These are phyloP conservation scores for Drosophila nikananu DNA, from an alignment of 1,140 invertebrate species.

Conservation along the genomic window DNA sequence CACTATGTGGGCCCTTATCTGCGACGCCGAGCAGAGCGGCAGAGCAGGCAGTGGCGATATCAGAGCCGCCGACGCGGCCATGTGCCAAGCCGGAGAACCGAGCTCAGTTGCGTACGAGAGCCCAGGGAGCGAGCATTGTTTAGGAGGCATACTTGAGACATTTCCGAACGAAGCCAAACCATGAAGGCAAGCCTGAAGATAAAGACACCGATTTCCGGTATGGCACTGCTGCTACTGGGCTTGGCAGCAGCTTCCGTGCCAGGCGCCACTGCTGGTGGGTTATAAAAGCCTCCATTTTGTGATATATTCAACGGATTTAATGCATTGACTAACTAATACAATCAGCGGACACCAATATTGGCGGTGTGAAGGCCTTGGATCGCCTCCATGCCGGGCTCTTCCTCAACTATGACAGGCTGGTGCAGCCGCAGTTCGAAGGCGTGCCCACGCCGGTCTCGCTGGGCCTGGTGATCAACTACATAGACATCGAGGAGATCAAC, in stretches of 20 bases:
- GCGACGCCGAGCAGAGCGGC: neutral
- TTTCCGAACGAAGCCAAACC: conserved; percentile 7
- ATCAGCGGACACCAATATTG: conserved; percentile 13
- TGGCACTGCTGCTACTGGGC: conserved; percentile 37
- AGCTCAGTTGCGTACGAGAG: conserved; percentile 51
- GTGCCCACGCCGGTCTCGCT: conserved; percentile 87
- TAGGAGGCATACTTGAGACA: neutral
- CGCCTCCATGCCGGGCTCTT: conserved; percentile 87
- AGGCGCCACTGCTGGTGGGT: conserved; percentile 62
- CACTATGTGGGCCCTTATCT: conserved; percentile 27
- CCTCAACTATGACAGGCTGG: conserved; percentile 88
- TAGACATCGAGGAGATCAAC: conserved; percentile 86
- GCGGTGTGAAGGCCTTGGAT: conserved; percentile 87
- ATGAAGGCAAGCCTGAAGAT: conserved; percentile 56
- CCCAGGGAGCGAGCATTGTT: conserved; percentile 23
- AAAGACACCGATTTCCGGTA: conserved; percentile 65
- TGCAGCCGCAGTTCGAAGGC: conserved; percentile 87
- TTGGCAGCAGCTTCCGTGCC: conserved; percentile 54
- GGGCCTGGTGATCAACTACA: conserved; percentile 86
- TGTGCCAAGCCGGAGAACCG: conserved; percentile 39
- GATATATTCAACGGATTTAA: neutral
- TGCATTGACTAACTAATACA: neutral
- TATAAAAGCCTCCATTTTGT: neutral
- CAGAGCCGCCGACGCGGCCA: conserved; percentile 32
- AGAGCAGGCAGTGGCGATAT: conserved; percentile 4